A percentile compares a stretch with the other conserved stretches of the same genome.
Conservation (phyloP, 2,888 invertebrate genomes). For the Pseudeuparius sepicola region DNA sequence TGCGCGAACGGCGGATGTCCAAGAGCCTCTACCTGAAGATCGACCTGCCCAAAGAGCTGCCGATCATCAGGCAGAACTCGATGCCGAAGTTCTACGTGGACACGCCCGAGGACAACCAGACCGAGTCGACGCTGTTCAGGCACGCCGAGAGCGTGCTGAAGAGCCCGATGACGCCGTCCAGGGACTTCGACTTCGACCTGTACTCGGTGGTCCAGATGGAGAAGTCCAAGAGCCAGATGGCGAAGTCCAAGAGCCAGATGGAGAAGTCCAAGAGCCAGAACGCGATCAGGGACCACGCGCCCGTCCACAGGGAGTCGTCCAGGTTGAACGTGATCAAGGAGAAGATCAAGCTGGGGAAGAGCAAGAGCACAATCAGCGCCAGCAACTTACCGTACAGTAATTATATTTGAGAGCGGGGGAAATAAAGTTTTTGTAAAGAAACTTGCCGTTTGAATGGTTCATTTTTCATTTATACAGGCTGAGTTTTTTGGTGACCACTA, state of each 20-base stretch:
- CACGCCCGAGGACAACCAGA: constrained; percentile 35
- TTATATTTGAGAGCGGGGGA: constrained; percentile 25
- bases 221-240: constrained; percentile 22
- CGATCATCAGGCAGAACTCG: constrained; percentile 36
- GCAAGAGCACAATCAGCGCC: constrained; percentile 27
- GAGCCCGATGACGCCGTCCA: constrained; percentile 32
- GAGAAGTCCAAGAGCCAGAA: constrained; percentile 27
- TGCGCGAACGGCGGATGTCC: constrained; percentile 35
- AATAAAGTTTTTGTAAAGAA: too few relatives aligned
- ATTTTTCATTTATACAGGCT: too few relatives aligned
- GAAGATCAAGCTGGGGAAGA: constrained; percentile 29
- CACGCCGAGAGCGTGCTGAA: constrained; percentile 30
- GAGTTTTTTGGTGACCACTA: too few relatives aligned
- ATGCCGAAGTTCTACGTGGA: constrained; percentile 39
- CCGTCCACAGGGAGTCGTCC: constrained; percentile 21
- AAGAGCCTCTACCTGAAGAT: constrained; percentile 34
- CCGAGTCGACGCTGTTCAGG: constrained; percentile 29
- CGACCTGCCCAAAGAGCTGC: constrained; percentile 32
- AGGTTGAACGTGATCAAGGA: constrained; percentile 28
- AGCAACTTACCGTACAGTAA: constrained; percentile 25
- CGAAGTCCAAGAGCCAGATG: constrained; percentile 16
- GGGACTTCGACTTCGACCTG: constrained; percentile 32
- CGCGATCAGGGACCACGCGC: constrained; percentile 18
- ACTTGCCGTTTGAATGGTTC: too few relatives aligned
- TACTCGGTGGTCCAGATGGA: constrained; percentile 39